These are phyloP conservation scores for Sinocyclocheilus grahami DNA, from an alignment of 2,113 vertebrate species.

Conservation along the genomic window DNA sequence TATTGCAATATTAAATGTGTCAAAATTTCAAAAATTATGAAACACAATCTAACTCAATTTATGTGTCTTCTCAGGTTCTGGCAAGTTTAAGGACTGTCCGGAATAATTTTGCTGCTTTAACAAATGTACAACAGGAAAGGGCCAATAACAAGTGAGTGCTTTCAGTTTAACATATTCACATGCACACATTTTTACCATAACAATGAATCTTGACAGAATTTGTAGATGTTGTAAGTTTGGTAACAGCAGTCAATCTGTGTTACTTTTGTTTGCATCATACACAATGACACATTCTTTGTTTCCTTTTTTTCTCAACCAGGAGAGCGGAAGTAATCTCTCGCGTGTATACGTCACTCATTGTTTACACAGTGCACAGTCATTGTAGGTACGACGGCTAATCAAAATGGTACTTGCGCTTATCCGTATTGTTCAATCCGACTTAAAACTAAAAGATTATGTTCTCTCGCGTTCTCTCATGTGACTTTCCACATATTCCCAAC, in stretches of 20 bases:
- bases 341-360: no score
- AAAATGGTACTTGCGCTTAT: no score
- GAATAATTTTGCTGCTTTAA: constrained; percentile 98
- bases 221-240: not conserved
- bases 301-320: constrained; percentile 71
- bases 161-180: not conserved
- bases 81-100: constrained; percentile 97
- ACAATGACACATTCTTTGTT: not conserved
- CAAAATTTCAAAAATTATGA: not conserved
- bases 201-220: not conserved
- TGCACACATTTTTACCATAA: not conserved
- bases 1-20: constrained; percentile 59
- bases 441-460: no score
- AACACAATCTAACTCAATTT: not conserved
- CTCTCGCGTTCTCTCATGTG: no score
- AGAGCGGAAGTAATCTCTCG: constrained; percentile 60
- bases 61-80: constrained; percentile 82
- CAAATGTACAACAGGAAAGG: constrained; percentile 94
- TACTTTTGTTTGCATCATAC: not conserved
- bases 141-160: constrained; percentile 91
- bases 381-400: no score
- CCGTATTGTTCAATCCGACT: no score
- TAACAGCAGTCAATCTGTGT: not conserved
- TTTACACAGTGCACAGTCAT: no score
- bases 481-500: no score